Evolutionary conservation across 2,113 vertebrate species (phyloP).

Genomic region (Monarcha castaneiventris): DNA sequence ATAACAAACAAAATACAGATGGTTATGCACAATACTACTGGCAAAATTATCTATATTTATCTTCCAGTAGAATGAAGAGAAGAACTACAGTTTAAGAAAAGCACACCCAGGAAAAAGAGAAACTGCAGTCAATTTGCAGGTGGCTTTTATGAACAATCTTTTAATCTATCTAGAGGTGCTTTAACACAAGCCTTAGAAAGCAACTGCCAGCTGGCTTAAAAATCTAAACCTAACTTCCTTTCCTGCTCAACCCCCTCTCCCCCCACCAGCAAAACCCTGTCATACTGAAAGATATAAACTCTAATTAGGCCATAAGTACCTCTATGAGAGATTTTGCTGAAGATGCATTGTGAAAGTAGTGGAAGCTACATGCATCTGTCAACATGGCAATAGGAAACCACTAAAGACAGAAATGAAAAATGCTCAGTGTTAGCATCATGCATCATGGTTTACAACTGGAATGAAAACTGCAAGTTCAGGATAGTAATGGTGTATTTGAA

Average conservation of each 20-base stretch:
- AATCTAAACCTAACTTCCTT: neutral
- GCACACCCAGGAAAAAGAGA: neutral
- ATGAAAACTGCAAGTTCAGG: neutral
- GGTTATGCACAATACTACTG: neutral
- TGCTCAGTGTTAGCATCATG: neutral
- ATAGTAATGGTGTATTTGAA: neutral
- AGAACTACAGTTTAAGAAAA: neutral
- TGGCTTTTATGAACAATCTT: neutral
- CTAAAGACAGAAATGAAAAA: neutral
- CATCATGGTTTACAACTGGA: neutral
- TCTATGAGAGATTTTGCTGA: neutral
- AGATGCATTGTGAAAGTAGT: neutral
- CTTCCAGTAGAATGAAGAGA: neutral
- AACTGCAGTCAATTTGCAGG: neutral
- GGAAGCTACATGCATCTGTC: neutral
- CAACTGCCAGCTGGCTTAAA: neutral
- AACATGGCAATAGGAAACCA: neutral
- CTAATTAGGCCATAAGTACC: neutral
- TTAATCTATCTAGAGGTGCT: neutral
- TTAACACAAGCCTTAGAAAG: neutral
- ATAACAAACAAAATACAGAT: neutral
- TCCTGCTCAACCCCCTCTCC: neutral
- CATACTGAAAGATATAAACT: neutral
- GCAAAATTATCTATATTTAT: neutral
- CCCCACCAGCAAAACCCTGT: neutral